Evolutionary conservation across 2,888 invertebrate genomes (phyloP), one percentile per base, ranked within the genome.

Genomic region (Eristalis intricaria): DNA sequence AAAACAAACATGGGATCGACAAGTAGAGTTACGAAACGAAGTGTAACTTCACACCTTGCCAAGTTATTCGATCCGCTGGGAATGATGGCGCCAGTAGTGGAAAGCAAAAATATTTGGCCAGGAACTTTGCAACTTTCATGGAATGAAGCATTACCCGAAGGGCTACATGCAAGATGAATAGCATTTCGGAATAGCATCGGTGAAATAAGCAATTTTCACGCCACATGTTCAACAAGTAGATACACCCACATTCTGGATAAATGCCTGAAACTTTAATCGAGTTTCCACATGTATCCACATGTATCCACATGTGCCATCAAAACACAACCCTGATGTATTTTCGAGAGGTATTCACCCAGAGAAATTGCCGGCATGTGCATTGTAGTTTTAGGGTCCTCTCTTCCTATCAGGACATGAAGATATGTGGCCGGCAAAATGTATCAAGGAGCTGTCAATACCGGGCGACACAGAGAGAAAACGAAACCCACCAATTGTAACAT

Each of bases 81-180:
- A 8, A 5, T 88, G 32, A 23, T 88, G 43, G 66, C 35, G 35
- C 82, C 82, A 64, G 63, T 88, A 23, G 64, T 86, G 11, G 74
- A 79, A 43, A 15, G 82, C 77, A 11, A 87, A 89, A 22, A 75
- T 82, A 19, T 73, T 88, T 4, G 10, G 88, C 35, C 89, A 84
- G 65, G 40, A 88, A 29, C 22, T 88, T 5, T 75, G 7, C 66
- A 87, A 43, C 19, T 89, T 11, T 56, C 74, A n/a, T 84, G 89
- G 81, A 71, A 87, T 73, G 80, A 83, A 64, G 23, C 68, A 50
- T 26, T 84, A 23, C 80, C 86, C 43, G 58, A 32, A 1, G 71
- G 65, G 50, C n/a, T 68, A 22, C 75, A 76, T n/a, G 60, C 56
- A 29, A 75, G 38, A 40, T 82, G 75, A 70, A 61, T 43, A 26